Percentiles rank a stretch among this genome's conserved stretches.
Evolutionary conservation across 37 sponge, comb jelly and placozoan species (phyloP).

Genomic region (Chondrosia reniformis): DNA sequence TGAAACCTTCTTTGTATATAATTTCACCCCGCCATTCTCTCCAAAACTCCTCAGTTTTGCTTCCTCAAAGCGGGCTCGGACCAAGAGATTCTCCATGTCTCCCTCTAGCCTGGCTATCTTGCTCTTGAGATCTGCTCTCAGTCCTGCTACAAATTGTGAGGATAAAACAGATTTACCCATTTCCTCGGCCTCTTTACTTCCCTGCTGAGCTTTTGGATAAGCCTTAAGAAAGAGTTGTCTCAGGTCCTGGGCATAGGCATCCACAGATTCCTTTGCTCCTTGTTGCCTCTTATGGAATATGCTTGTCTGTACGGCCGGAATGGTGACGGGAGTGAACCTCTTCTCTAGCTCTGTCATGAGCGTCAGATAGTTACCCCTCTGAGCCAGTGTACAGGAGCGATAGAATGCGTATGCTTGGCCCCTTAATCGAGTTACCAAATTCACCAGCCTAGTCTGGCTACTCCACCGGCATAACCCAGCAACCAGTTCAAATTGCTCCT

Average conservation of each 20-base stretch:
- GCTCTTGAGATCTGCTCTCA: slow-evolving; percentile 26
- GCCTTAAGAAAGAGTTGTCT: slow-evolving; percentile 35
- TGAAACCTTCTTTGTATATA: no score
- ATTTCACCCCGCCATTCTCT: no score
- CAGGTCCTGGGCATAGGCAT: slow-evolving; percentile 50
- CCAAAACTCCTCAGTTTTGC: slow-evolving; percentile 15
- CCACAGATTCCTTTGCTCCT: slow-evolving; percentile 31
- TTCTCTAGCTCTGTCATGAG: slow-evolving; percentile 31
- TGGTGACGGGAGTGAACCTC: slow-evolving; percentile 40
- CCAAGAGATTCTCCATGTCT: neutral
- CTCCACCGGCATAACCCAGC: slow-evolving; percentile 28
- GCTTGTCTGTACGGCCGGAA: slow-evolving; percentile 29
- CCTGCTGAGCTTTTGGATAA: neutral
- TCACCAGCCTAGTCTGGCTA: slow-evolving; percentile 31
- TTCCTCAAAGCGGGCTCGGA: slow-evolving; percentile 30
- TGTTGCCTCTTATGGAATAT: slow-evolving; percentile 46
- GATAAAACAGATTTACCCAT: slow-evolving; percentile 34
- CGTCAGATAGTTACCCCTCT: slow-evolving; percentile 25
- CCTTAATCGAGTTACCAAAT: slow-evolving; percentile 29
- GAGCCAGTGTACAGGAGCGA: slow-evolving; percentile 32
- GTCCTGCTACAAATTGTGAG: slow-evolving; percentile 47
- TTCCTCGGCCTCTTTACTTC: slow-evolving; percentile 15
- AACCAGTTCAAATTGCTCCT: slow-evolving; percentile 43
- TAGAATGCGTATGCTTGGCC: slow-evolving; percentile 51
- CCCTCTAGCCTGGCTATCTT: slow-evolving; percentile 22